Base-by-base conservation (phyloP, 2,113 vertebrate species). In the Bombycilla garrulus region DNA sequence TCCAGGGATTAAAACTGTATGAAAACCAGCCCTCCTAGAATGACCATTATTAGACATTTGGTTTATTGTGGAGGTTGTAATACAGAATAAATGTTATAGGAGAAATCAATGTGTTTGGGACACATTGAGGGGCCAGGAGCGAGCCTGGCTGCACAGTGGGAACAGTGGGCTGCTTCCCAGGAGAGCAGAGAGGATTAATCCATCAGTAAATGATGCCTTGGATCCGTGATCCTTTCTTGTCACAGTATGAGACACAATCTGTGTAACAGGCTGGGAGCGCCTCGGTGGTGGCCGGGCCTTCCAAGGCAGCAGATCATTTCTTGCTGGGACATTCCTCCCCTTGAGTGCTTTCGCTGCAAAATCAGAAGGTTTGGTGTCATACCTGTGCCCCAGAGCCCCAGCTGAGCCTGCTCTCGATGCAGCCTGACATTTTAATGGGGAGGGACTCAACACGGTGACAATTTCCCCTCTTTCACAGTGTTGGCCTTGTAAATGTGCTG, bases 81-180 rank as follows among this genome's bases (percentile, higher is more conserved):
- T 50, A 12, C 21, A 50, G 28, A 82, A 35, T 24, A 53, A 73
- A 42, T 16, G 6, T 58, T 58, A 2, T 0, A 51, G 38, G 38
- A 71, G 53, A 38, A 54, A 28, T 12, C 1, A 1, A 0, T 3
- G 0, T 0, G 14, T 38, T 51, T 36, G 56, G 45, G 54, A 18
- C 38, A 4, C 47, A 11, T 0, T 20, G 47, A 19, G 64, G 48
- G 19, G 4, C 6, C 47, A n/a, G 50, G 33, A 53, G 20, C 9
- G 58, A 86, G 9, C 54, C 58, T 81, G 29, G 19, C 71, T 73
- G 62, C 48, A 31, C 21, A 45, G 14, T 13, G 35, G 29, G 50
- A 48, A 8, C 36, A 31, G 6, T 5, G 28, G 4, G 24, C 65
- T 77, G 0, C 53, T 69, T 36, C 38, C 26, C 58, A 36, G 62